Percentiles rank a stretch among this genome's conserved stretches.
Evolutionary conservation across 2,797 vertebrate genomes (phyloP).

Genomic region (Megalops cyprinoides): DNA sequence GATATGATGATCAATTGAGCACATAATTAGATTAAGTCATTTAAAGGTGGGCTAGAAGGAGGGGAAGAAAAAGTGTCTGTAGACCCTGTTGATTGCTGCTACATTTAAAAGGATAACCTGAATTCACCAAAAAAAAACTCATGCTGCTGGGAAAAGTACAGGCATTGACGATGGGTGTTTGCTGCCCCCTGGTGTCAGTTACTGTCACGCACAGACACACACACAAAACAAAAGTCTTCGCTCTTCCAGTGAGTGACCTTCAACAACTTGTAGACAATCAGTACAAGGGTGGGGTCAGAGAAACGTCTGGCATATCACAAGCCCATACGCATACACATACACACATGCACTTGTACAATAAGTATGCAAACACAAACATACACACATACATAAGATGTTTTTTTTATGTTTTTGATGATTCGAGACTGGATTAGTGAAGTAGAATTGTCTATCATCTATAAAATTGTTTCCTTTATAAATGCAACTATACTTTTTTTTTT

Average conservation of each 20-base stretch:
- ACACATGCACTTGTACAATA: not conserved
- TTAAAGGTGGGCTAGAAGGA: slow-evolving; percentile 33
- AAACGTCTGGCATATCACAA: not conserved
- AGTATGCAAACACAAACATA: too few species aligned
- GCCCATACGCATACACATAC: not conserved
- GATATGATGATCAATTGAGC: slow-evolving; percentile 60
- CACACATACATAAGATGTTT: too few species aligned
- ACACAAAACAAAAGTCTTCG: not conserved
- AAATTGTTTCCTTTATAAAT: not conserved
- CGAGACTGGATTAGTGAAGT: too few species aligned
- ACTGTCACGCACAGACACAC: too few species aligned
- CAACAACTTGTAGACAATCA: not conserved
- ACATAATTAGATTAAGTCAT: slow-evolving; percentile 59
- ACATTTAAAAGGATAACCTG: slow-evolving; percentile 8
- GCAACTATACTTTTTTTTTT: too few species aligned
- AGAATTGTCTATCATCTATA: too few species aligned
- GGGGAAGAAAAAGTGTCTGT: not conserved
- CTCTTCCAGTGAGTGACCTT: not conserved
- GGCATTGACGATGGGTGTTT: slow-evolving; percentile 44
- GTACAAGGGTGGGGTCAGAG: not conserved
- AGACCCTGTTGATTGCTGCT: not conserved
- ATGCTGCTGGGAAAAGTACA: not conserved
- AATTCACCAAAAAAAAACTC: not conserved
- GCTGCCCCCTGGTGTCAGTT: slow-evolving; percentile 69
- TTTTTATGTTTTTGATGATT: too few species aligned